Percentiles rank a stretch among this genome's conserved stretches.
Evolutionary conservation across 2,797 vertebrate genomes (phyloP).

Genomic region (Pangasius krempfi): DNA sequence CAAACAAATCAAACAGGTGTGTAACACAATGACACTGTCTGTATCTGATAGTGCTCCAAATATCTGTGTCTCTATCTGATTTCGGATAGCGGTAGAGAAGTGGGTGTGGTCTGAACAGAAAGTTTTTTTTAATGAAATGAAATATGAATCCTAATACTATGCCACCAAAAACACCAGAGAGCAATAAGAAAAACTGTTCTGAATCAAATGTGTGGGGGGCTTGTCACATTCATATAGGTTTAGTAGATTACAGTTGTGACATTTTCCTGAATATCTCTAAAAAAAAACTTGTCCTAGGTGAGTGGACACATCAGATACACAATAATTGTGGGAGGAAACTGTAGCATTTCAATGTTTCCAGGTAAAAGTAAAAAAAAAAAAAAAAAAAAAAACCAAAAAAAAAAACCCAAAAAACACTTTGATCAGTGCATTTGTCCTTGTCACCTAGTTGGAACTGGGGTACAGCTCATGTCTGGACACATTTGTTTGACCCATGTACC

Average conservation of each 20-base stretch:
- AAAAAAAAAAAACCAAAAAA: too few species aligned
- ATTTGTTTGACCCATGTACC: conserved; percentile 68
- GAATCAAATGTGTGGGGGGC: background rate
- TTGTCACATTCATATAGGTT: background rate
- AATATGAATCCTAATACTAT: background rate
- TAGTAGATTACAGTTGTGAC: background rate
- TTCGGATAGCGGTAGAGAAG: background rate
- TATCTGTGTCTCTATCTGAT: background rate
- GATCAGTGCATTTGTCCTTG: background rate
- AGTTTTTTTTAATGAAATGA: background rate
- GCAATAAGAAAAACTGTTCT: background rate
- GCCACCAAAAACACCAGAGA: background rate
- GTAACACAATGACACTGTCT: background rate
- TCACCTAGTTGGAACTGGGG: conserved; percentile 42
- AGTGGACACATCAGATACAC: background rate
- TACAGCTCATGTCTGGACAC: conserved; percentile 50
- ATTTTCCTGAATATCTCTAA: background rate
- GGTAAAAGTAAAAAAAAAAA: background rate
- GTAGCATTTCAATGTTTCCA: background rate
- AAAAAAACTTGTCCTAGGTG: background rate
- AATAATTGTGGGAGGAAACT: background rate
- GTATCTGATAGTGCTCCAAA: background rate
- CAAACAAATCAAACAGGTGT: background rate
- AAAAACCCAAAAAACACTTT: background rate
- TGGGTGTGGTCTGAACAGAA: background rate